Evolutionary conservation across 1,140 invertebrate genomes (phyloP).

Genomic region (Magallana angulata): DNA sequence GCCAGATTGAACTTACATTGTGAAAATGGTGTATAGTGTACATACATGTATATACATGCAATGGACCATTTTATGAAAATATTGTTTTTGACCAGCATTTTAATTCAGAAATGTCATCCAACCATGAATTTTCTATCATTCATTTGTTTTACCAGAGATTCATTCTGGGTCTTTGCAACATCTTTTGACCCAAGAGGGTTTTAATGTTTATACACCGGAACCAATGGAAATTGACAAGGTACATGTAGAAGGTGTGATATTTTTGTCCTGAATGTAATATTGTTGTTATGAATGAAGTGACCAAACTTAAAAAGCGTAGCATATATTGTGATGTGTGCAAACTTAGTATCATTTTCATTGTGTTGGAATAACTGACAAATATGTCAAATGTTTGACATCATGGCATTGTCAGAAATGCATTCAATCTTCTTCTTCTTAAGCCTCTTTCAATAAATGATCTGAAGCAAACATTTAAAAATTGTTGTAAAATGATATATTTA

Average conservation of each 20-base stretch:
- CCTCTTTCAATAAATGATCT: too few relatives aligned
- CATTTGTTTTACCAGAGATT: too few relatives aligned
- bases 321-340: conserved; percentile 33
- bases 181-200: too few relatives aligned
- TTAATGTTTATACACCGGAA: not conserved
- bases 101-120: not conserved
- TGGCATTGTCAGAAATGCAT: not conserved
- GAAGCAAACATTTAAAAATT: too few relatives aligned
- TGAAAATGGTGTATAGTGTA: conserved; percentile 47
- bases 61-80: conserved; percentile 25
- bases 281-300: not conserved
- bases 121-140: too few relatives aligned
- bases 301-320: not conserved
- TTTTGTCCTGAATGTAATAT: conserved; percentile 44
- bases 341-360: conserved; percentile 36
- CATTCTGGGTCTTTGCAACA: too few relatives aligned
- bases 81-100: conserved; percentile 33
- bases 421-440: not conserved
- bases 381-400: not conserved
- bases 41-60: conserved; percentile 34
- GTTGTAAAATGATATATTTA: too few relatives aligned
- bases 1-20: conserved; percentile 47
- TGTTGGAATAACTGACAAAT: conserved; percentile 5
- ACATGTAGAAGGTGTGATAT: not conserved
- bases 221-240: conserved; percentile 26